phyloP scores from a whole-genome alignment of 2,888 invertebrate genomes.

The Cryptosula pallasiana region DNA sequence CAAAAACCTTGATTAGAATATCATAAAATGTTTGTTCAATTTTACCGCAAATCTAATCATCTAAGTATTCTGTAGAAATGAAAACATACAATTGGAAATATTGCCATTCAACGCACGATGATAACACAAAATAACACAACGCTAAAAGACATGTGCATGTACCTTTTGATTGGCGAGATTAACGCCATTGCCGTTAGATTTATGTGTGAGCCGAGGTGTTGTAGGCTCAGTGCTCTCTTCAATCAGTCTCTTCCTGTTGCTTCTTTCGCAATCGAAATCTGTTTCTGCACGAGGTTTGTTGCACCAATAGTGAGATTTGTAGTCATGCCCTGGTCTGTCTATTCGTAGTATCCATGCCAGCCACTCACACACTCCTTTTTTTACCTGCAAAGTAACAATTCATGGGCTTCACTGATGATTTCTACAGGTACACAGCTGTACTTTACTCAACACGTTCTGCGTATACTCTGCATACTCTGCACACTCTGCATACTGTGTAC shows the following conservation, averaged over 20 bases:
- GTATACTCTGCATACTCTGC: not conserved
- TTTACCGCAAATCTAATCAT: too few relatives aligned
- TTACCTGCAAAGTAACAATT: conserved; percentile 82
- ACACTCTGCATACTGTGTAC: not conserved
- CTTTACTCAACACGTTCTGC: not conserved
- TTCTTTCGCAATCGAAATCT: not conserved
- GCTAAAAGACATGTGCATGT: too few relatives aligned
- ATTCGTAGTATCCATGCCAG: conserved; percentile 93
- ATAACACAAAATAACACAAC: too few relatives aligned
- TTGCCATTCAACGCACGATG: too few relatives aligned
- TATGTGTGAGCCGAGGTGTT: not conserved
- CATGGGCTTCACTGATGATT: too few relatives aligned
- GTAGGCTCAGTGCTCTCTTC: not conserved
- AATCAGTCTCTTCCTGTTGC: not conserved
- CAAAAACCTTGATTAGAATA: too few relatives aligned
- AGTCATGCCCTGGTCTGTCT: conserved; percentile 91
- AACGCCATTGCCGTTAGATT: too few relatives aligned
- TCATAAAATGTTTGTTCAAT: too few relatives aligned
- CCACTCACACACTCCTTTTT: conserved; percentile 92
- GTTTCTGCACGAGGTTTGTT: not conserved
- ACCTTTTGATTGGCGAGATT: too few relatives aligned
- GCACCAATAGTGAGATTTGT: conserved; percentile 54
- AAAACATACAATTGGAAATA: too few relatives aligned
- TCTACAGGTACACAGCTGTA: too few relatives aligned
- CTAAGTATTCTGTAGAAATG: too few relatives aligned